Conservation (phyloP, 2,888 invertebrate species). For the Drosophila eohydei region DNA sequence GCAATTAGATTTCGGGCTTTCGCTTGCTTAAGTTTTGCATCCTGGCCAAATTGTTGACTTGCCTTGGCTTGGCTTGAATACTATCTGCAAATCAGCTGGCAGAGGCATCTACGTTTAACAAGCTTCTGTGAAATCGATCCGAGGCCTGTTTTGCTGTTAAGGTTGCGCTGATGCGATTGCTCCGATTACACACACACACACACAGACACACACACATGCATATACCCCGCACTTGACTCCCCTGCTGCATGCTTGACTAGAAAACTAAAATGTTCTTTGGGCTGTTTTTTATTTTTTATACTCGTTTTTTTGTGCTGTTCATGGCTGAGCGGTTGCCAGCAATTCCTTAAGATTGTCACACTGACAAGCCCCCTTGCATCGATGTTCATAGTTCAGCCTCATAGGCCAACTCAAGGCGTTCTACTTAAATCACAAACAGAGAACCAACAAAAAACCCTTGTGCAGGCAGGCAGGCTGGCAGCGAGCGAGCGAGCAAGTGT, state of each 20-base stretch:
- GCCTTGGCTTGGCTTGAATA: conserved; percentile 16
- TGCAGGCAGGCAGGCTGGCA: neutral
- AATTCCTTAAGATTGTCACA: conserved; percentile 65
- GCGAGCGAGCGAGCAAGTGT: conserved; percentile 63
- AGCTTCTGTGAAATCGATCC: conserved; percentile 66
- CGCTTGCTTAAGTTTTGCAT: conserved; percentile 29
- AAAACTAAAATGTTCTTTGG: conserved; percentile 47
- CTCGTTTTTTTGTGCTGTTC: conserved; percentile 15
- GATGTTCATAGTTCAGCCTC: conserved; percentile 34
- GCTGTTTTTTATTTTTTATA: neutral
- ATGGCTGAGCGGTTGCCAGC: conserved; percentile 49
- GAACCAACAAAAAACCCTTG: conserved; percentile 31
- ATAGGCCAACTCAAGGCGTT: conserved; percentile 34
- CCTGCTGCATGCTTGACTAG: conserved; percentile 34
- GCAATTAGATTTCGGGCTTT: conserved; percentile 8
- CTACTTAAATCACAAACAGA: conserved; percentile 50
- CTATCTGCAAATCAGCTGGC: conserved; percentile 46
- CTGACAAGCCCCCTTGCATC: conserved; percentile 58
- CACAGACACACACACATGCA: conserved; percentile 1
- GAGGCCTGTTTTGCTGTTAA: conserved; percentile 37
- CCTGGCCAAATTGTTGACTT: conserved; percentile 17
- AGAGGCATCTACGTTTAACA: conserved; percentile 41
- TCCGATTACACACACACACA: conserved; percentile 47
- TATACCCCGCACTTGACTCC: conserved; percentile 51
- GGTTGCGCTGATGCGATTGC: conserved; percentile 57